Base-by-base conservation (phyloP, 2,888 invertebrate genomes). In the Icerya purchasi region DNA sequence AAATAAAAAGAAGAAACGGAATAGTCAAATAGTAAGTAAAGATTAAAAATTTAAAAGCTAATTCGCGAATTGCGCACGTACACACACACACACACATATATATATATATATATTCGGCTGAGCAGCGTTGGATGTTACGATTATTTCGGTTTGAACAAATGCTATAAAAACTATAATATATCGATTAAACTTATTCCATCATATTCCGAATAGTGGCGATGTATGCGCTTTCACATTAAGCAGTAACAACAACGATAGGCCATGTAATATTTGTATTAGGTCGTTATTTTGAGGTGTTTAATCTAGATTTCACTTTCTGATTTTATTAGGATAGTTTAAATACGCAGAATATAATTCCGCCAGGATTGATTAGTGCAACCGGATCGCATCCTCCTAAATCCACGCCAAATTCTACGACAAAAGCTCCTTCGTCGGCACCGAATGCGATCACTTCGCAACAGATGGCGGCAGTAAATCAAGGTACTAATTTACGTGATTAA, bases 21-120 rank as follows among this genome's bases (percentile, higher is more conserved):
- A 56, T 25, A 59, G 56, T 25, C 59, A 56, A 24, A 24, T 56
- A n/a, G 59, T 59, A 22, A 59, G 59, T 59, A 56, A 22, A 56
- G 10, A 10, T 22, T 36, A 49, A 20, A 56, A 56, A 36, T 25
- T 19, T 22, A 36, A 14, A 36, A 14, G 36, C 14, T 36, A 36
- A 36, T 8, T 36, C 36, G 14, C 5, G 5, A 36, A 8, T 8
- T 36, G 14, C 14, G 14, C 14, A 36, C 14, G 14, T 36, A 36
- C 14, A 36, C 14, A 36, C 14, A 36, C 14, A 36, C 14, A 36
- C 14, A 36, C 14, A 36, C 14, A 36, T 36, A 36, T 36, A 36
- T 36, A 36, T 56, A 22, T 56, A 50, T 56, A 22, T 56, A 22
- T 56, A 22, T 56, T n/a, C n/a, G 21, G 20, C 10, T 14, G 2